Percentiles rank a stretch among this genome's conserved stretches.
Conservation (phyloP, 1,140 invertebrate species). For the Pachypsylla venusta region DNA sequence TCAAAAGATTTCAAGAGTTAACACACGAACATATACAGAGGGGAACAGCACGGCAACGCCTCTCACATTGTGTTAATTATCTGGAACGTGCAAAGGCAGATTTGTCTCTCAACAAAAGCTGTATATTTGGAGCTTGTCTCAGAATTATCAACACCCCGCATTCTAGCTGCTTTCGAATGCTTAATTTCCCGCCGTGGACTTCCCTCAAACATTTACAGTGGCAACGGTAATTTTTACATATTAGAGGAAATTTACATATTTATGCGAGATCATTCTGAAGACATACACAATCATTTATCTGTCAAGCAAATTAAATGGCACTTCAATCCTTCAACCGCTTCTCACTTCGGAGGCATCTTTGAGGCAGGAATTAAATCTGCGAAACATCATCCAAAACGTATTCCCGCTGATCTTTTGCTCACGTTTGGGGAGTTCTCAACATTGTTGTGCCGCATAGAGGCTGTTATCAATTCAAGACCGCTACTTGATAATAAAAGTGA, state of each 20-base stretch:
- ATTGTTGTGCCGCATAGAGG: conserved; percentile 24
- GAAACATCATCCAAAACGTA: conserved; percentile 20
- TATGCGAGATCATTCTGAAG: background rate
- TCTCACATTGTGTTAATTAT: too few species aligned
- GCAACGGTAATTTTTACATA: background rate
- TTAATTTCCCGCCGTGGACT: conserved; percentile 26
- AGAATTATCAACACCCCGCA: conserved; percentile 21
- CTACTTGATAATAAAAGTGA: conserved; percentile 18
- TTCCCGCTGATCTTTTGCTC: conserved; percentile 12
- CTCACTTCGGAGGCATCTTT: conserved; percentile 31
- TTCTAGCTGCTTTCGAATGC: conserved; percentile 22
- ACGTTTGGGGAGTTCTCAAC: conserved; percentile 28
- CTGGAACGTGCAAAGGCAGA: too few species aligned
- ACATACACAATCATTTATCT: background rate
- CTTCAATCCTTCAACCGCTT: conserved; percentile 29
- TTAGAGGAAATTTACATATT: background rate
- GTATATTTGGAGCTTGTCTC: conserved; percentile 25
- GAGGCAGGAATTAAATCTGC: conserved; percentile 25
- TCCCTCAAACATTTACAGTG: conserved; percentile 15
- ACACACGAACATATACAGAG: too few species aligned
- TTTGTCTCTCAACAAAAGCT: conserved; percentile 25
- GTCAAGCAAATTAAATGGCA: conserved; percentile 26
- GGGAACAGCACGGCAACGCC: too few species aligned
- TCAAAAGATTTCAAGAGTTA: too few species aligned
- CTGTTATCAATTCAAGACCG: conserved; percentile 25